Evolutionary conservation across 1,140 invertebrate genomes (phyloP), one percentile per base, ranked within the genome.

Genomic region (Aphelenchoides besseyi): DNA sequence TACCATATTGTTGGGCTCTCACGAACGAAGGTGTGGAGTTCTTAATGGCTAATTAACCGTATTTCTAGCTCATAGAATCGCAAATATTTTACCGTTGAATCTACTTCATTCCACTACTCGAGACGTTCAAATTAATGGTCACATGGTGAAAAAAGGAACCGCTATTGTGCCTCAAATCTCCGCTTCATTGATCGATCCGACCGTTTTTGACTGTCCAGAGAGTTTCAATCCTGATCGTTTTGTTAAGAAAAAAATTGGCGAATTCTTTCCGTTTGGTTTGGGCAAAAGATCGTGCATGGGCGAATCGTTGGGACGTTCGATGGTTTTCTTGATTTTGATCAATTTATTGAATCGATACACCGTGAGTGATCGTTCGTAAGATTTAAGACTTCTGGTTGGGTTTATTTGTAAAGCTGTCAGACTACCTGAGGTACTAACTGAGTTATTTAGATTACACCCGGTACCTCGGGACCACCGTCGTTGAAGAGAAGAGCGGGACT

Each of bases 81-180:
- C 53, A n/a, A 67, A 67, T 30, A 66, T 67, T 61, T 18, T 67
- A 16, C 63, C 63, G 61, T 2, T 66, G 53, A 67, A 67, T 30
- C 2, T 67, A 16, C 64, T 29, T n/a, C 64, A 29, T n/a, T 16
- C 41, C n/a, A 67, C 64, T n/a, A 67, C 64, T 18, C 16, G 53
- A 18, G 64, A 67, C 28, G 64, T 67, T 30, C 16, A 23, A 16
- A 62, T 67, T n/a, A 29, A 67, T 2, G 64, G 64, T n/a, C 28
- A 54, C 35, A 61, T 0, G n/a, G 16, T 66, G 12, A n/a, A 18
- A 32, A 66, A 66, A 66, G 63, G 32, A n/a, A 66, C 63, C 23
- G 2, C 29, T n/a, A 29, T 66, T 32, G 0, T 66, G 36, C 29
- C 63, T 16, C 63, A 66, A 54, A 66, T 66, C 3, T 41, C 32